Evolutionary conservation across 2,888 invertebrate species (phyloP), one percentile per base, ranked within the genome.

Genomic region (Carpatolechia fugitivella): DNA sequence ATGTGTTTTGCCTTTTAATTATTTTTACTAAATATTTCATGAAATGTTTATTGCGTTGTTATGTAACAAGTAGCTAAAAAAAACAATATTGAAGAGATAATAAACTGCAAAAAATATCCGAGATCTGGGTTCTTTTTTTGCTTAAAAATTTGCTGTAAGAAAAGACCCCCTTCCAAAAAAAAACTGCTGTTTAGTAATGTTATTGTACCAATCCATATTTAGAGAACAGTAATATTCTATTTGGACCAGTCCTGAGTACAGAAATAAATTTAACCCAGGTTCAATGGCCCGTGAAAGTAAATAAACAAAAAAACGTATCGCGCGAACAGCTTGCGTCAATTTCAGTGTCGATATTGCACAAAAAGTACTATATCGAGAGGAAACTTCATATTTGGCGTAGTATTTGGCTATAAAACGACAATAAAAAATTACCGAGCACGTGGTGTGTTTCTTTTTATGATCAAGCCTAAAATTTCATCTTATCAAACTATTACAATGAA

Each of bases 351-450:
- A 48, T 56, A 38, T 40, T 52, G 52, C 44, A 11, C n/a, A n/a
- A n/a, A n/a, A n/a, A n/a, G 6, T 20, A 29, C 40, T 3, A 10
- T 41, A 31, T 29, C 30, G 18, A 31, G 38, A 64, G 58, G 60
- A 69, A 76, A 44, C 76, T 81, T 75, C 72, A 66, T 69, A 71
- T 75, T 72, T 63, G 61, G 62, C 76, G 80, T 75, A 71, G 66
- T 69, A 71, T 75, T 72, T 63, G 61, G 62, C 63, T 70, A 75
- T 84, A 82, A 83, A 84, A 82, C 62, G 63, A 67, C 71, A 71
- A 81, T 82, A 80, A 81, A 78, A 77, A 59, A 62, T 24, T 24
- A 71, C 60, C 72, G 71, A 72, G 54, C 72, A 65, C 75, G 77
- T 74, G 65, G 70, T 69, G 66, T 56, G 56, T 62, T 63, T 61